phyloP scores from a whole-genome alignment of 2,113 vertebrate genomes.

The Ahaetulla prasina region DNA sequence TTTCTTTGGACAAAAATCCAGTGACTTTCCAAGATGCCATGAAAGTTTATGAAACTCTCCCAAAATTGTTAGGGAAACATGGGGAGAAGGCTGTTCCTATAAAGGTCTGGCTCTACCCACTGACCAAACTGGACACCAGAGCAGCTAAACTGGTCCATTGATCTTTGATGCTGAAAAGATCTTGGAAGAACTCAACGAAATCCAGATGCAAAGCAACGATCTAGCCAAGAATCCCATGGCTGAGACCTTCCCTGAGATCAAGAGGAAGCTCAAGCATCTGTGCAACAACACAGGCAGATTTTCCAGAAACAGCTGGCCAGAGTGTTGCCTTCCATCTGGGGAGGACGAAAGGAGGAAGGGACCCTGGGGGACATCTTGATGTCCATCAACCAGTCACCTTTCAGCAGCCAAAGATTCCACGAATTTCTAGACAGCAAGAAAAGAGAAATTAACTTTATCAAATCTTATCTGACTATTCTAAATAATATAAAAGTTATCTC shows the following conservation, averaged over 20 bases:
- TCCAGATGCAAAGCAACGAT: conserved; percentile 52
- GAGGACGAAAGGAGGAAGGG: too few species aligned
- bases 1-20: too few species aligned
- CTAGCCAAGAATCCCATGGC: neutral
- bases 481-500: too few species aligned
- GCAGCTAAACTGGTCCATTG: conserved; percentile 8
- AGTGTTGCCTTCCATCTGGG: neutral
- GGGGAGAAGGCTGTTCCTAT: neutral
- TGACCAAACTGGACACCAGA: too few species aligned
- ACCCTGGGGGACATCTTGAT: neutral
- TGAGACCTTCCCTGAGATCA: too few species aligned
- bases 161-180: neutral
- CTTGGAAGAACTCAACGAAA: conserved; percentile 42
- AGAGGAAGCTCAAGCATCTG: conserved; percentile 29
- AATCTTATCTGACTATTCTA: too few species aligned
- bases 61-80: conserved; percentile 30
- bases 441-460: too few species aligned
- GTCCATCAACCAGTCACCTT: too few species aligned
- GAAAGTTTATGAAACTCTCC: conserved; percentile 23
- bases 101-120: too few species aligned
- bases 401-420: too few species aligned
- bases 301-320: neutral
- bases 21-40: too few species aligned
- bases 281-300: neutral
- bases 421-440: too few species aligned